Evolutionary conservation across 2,797 vertebrate species (phyloP).

Genomic region (Sebastes nivosus): DNA sequence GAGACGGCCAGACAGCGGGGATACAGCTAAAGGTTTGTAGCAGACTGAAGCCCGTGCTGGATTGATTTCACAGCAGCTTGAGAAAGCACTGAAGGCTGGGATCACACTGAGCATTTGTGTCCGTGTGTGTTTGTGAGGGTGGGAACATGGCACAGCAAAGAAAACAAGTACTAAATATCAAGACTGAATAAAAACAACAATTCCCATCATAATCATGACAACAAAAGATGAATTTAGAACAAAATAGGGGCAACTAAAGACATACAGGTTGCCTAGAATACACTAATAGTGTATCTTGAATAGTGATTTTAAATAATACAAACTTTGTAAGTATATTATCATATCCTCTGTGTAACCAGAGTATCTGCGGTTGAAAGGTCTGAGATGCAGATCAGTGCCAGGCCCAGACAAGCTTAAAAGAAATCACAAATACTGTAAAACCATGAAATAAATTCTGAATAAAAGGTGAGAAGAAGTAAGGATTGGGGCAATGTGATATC

Average conservation of each 20-base stretch:
- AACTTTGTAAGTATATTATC: neutral
- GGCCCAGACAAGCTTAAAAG: neutral
- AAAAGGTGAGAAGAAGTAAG: neutral
- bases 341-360: neutral
- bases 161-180: conserved; percentile 1
- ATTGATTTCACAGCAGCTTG: conserved; percentile 62
- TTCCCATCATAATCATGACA: neutral
- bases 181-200: neutral
- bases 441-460: neutral
- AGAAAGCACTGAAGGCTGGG: conserved; percentile 25
- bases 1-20: conserved; percentile 20
- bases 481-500: no score
- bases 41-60: conserved; percentile 32
- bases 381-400: neutral
- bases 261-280: neutral
- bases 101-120: conserved; percentile 17
- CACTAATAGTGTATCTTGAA: neutral
- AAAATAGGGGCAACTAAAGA: neutral
- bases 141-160: neutral
- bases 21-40: conserved; percentile 34
- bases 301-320: neutral
- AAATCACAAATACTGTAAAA: neutral
- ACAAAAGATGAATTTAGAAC: neutral
- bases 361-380: neutral
- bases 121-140: neutral